Evolutionary conservation across 2,888 invertebrate species (phyloP), one percentile per base, ranked within the genome.

Genomic region (Epinotia ramella): DNA sequence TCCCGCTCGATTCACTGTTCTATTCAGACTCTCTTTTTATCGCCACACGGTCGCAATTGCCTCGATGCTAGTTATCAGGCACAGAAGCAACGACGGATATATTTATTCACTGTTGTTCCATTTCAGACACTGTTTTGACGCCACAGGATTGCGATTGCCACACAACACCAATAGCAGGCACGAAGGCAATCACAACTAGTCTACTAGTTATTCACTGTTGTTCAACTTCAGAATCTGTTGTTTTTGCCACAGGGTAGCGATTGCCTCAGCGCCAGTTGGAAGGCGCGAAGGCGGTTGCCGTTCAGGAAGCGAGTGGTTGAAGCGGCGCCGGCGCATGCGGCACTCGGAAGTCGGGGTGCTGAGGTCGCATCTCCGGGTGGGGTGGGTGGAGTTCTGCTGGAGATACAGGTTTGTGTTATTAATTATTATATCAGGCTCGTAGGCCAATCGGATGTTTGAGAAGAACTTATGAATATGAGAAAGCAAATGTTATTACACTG

Each of bases 251-350:
- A 77, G 76, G 75, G 72, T 81, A 67, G 63, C 33, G 60, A 63
- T 75, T 81, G 92, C 93, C 93, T 94, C 78, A 93, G 84, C 94
- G 93, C 94, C 94, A 94, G 69, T 78, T 80, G 49, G 86, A 77
- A 28, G 94, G 93, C 93, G 91, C 90, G 84, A 93, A 94, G 94
- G 94, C 94, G 74, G 91, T 86, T 72, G 92, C 83, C 78, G 89
- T 92, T 94, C 94, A 94, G 89, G 94, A 94, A 6, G 94, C 90
- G 56, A 94, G 84, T 0, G 94, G 90, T 81, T 94, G 94, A 33
- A 93, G 83, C 2, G 93, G 91, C 0, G 86, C 80, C 76, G 87
- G 81, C 82, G 85, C 85, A 84, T 89, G 89, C 40, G 83, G 79
- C 60, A 85, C 82, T 69, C 94, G 84, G 87, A 87, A 94, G 84